phyloP scores from a whole-genome alignment of 2,113 vertebrate genomes.

The Crotalus horridus region DNA sequence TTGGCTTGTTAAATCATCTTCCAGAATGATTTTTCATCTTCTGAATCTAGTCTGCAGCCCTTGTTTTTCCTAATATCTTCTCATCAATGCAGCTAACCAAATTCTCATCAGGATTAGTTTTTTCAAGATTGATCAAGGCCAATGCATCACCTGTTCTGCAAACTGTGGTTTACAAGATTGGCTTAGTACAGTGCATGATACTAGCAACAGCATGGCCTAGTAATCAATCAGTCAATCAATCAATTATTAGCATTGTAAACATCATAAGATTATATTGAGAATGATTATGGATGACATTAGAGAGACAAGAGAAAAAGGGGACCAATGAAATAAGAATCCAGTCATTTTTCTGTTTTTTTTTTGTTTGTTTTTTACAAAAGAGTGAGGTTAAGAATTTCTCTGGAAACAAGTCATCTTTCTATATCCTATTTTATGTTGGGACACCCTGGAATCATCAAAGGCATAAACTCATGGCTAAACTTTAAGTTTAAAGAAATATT shows the following conservation, averaged over 20 bases:
- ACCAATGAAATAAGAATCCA: too few species aligned
- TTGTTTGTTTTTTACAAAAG: background rate
- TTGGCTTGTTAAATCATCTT: background rate
- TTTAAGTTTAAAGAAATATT: background rate
- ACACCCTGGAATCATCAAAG: slow-evolving; percentile 26
- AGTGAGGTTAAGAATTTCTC: background rate
- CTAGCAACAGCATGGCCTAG: background rate
- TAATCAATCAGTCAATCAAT: background rate
- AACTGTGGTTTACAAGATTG: background rate
- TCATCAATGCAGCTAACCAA: background rate
- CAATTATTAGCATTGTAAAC: background rate
- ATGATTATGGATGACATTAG: background rate
- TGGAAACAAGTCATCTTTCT: background rate
- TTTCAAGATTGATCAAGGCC: background rate
- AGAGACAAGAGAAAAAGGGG: background rate
- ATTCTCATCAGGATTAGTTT: background rate
- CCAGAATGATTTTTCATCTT: background rate
- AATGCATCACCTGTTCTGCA: background rate
- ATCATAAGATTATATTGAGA: background rate
- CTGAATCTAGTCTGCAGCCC: background rate
- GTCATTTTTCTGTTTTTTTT: background rate
- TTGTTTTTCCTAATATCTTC: background rate
- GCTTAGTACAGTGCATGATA: background rate
- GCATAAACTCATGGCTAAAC: slow-evolving; percentile 33
- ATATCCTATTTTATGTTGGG: background rate